Percentiles rank a stretch among this genome's conserved stretches.
Conservation (phyloP, 2,113 vertebrate species). For the Apus apus region DNA sequence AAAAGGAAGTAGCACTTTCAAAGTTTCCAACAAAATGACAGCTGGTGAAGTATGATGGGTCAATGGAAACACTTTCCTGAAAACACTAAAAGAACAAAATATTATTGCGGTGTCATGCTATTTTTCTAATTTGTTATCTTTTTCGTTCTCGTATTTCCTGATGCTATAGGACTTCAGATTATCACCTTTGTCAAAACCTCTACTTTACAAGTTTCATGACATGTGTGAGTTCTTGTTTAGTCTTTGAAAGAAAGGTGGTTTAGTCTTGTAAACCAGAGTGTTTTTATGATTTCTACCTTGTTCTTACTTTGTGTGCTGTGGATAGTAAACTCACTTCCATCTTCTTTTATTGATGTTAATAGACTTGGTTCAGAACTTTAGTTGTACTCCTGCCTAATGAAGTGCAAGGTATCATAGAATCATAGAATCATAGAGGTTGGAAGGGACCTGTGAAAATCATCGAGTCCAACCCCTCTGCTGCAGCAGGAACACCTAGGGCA, state of each 20-base stretch:
- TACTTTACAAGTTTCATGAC: background rate
- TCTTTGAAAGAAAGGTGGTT: background rate
- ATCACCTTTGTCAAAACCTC: background rate
- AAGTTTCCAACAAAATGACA: background rate
- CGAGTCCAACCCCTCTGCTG: no score
- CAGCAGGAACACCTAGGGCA: no score
- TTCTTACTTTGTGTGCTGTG: background rate
- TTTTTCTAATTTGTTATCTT: background rate
- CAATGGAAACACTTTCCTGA: slow-evolving; percentile 41
- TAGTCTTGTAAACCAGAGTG: background rate
- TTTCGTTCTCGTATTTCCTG: background rate
- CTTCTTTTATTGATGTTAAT: background rate
- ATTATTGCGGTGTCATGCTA: background rate
- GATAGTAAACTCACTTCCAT: background rate
- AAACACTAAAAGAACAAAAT: background rate
- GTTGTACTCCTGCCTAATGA: background rate
- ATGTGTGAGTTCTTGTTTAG: background rate
- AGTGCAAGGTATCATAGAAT: background rate
- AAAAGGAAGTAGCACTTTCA: slow-evolving; percentile 26
- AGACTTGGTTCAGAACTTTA: background rate
- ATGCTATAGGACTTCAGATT: background rate
- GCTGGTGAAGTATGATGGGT: background rate
- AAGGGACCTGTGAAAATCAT: no score
- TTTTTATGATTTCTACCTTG: background rate
- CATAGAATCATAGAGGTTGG: no score